A percentile compares a stretch with the other conserved stretches of the same genome.
phyloP scores from a whole-genome alignment of 92 coral and sea anemone genomes.

The Porites evermanni region DNA sequence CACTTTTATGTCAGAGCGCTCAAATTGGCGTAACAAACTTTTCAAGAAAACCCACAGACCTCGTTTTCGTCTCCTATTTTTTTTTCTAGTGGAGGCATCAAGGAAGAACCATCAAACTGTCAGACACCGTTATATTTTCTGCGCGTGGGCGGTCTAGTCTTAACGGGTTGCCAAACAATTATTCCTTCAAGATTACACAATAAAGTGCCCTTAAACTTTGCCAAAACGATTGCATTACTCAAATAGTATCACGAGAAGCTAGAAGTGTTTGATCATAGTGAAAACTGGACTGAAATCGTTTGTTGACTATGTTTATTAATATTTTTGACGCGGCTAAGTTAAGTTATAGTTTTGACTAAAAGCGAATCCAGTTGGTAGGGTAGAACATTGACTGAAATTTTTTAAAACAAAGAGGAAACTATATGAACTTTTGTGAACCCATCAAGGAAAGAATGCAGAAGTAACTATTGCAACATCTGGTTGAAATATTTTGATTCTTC shows the following conservation, averaged over 20 bases:
- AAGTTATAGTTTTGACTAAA: not conserved
- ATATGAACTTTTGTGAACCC: not conserved
- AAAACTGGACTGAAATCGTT: not conserved
- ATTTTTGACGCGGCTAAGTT: too few relatives aligned
- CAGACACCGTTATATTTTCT: not conserved
- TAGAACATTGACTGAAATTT: not conserved
- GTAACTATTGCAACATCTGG: constrained; percentile 7
- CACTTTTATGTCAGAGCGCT: not conserved
- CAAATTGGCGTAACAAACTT: not conserved
- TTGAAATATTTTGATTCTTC: not conserved
- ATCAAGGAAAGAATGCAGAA: not conserved
- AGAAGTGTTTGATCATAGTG: too few relatives aligned
- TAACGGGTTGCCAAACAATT: not conserved
- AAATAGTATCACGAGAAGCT: constrained; percentile 21
- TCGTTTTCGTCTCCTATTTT: not conserved
- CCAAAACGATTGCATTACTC: not conserved
- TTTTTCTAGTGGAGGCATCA: not conserved
- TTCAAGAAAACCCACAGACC: not conserved
- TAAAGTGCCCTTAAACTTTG: constrained; percentile 8
- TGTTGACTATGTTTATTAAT: not conserved
- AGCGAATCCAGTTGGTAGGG: not conserved
- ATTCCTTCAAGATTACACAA: constrained; percentile 10
- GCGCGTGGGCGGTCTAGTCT: constrained; percentile 2
- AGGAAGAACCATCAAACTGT: not conserved
- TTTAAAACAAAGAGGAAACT: not conserved